Evolutionary conservation across 2,113 vertebrate genomes (phyloP), one percentile per base, ranked within the genome.

Genomic region (Solea solea): DNA sequence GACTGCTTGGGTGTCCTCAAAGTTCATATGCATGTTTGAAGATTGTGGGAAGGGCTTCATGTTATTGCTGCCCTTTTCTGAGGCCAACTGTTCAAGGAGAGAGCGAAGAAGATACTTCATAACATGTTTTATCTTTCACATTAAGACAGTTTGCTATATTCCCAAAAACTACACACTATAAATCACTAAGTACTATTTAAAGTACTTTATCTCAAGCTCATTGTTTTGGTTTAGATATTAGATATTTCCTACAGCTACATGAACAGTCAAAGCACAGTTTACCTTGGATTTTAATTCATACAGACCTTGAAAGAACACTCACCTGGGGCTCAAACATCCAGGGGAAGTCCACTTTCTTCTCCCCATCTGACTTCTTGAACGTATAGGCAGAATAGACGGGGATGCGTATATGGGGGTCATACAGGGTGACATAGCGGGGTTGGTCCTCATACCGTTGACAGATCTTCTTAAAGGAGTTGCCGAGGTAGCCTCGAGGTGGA

Each of bases 271-370:
- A 34, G 9, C 13, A 57, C 39, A 59, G 8, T 44, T 2, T 28
- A 48, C 3, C 50, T 73, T 42, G 3, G n/a, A n/a, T n/a, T 21
- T 21, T 21, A 41, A 16, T 8, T 34, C 21, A 56, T 27, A 8
- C 11, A 48, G 10, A 68, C 45, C 8, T 46, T 0, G 1, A 64
- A n/a, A 11, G 14, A 9, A 4, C 16, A 64, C 85, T 78, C 53
- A 92, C 91, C 88, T 92, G 91, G n/a, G 90, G 90, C 68, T 93
- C 92, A 81, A 91, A 91, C 91, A 93, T 93, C 91, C 92, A 93
- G 2, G 91, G 91, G 53, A 91, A 89, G 78, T 91, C 91, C 51
- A 91, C 91, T 64, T 78, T 82, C 69, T 91, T 91, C 74, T 90
- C 90, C 1, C 90, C 91, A 0, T 91, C 90, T 0, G 91, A 87